Evolutionary conservation across 2,113 vertebrate genomes (phyloP), one percentile per base, ranked within the genome.

Genomic region (Falcunculus frontatus): DNA sequence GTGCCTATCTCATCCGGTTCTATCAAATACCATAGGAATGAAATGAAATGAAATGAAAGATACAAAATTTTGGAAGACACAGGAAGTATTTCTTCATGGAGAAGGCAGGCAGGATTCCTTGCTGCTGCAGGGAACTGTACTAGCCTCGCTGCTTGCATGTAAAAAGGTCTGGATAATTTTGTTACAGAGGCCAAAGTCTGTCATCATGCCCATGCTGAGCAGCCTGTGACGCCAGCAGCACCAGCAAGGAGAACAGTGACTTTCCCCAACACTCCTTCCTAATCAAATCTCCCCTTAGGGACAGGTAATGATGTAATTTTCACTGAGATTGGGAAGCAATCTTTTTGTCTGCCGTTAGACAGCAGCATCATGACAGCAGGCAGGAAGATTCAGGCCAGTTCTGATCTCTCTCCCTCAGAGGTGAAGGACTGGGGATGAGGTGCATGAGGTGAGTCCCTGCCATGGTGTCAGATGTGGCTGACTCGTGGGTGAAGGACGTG

Each of bases 241-340:
- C 20, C 84, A 50, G 27, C 52, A 46, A 68, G 64, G 65, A 75
- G 56, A 65, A 7, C 2, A 1, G 62, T 27, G 65, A 67, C 64
- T 82, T 46, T 55, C 27, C 39, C 50, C 60, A 44, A 60, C 50
- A 16, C 50, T 56, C 27, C 39, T 59, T 87, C 67, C 77, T 92
- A 91, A 95, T 92, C 76, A 69, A 59, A 72, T 90, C 80, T 78
- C 44, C 56, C 49, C 25, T 67, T 67, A 89, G 47, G 67, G 47
- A 74, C 60, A n/a, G 81, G 53, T 16, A 63, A 72, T 39, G 68
- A 50, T 39, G 60, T 18, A 21, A 68, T 93, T 93, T 92, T 78
- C 64, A 13, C 47, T 22, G 68, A 63, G 79, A 11, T 1, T 72
- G 60, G 41, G 27, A 87, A 92, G 68, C 30, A 74, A 9, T 78